Evolutionary conservation across 2,113 vertebrate species (phyloP).

Genomic region (Indicator indicator): DNA sequence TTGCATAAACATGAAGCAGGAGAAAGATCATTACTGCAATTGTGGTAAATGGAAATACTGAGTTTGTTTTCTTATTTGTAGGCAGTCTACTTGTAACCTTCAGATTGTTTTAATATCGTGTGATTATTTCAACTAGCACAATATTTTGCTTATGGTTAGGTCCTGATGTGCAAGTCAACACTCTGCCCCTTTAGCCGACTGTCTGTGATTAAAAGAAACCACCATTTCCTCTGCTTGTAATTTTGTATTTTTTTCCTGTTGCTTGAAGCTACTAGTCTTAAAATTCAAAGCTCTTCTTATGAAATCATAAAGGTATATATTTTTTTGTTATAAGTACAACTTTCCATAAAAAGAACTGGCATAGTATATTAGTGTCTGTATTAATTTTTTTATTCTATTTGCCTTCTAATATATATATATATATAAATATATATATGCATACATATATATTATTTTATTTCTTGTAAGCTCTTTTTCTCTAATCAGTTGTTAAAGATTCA

Average conservation of each 20-base stretch:
- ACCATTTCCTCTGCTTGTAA: background rate
- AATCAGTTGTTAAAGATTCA: background rate
- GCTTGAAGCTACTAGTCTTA: background rate
- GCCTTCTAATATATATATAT: background rate
- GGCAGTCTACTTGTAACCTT: background rate
- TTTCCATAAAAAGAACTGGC: background rate
- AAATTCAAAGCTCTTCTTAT: background rate
- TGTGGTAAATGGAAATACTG: background rate
- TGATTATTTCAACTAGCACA: background rate
- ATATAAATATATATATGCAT: background rate
- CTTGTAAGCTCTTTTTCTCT: background rate
- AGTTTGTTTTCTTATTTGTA: background rate
- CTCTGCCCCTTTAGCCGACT: background rate
- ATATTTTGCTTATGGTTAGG: background rate
- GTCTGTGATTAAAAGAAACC: background rate
- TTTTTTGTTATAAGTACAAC: background rate
- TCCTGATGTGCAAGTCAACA: background rate
- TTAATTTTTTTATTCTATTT: background rate
- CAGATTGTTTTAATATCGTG: background rate
- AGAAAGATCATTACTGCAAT: background rate
- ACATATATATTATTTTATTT: background rate
- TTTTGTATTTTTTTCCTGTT: background rate
- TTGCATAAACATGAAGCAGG: background rate
- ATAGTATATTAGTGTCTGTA: background rate
- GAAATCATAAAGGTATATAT: background rate